Base-by-base conservation (phyloP, 2,888 invertebrate species). In the Caenorhabditis sp. region DNA sequence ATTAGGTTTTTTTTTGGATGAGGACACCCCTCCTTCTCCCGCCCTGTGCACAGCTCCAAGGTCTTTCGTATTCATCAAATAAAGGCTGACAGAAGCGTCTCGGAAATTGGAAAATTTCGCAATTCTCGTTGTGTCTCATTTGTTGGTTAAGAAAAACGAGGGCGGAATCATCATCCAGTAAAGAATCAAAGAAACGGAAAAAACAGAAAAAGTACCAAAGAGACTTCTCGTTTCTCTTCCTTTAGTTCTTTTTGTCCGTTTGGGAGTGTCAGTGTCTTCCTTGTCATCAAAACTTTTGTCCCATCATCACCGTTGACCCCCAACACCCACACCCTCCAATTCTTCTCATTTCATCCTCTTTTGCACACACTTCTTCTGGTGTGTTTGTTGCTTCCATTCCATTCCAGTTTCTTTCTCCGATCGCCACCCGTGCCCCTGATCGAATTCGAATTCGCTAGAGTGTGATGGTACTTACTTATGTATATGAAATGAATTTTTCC, bases 81-180 rank as follows among this genome's bases (percentile, higher is more conserved):
- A 62, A 62, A 56, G 50, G 56, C 71, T 71, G 62, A 55, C 61
- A 62, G 56, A 62, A 56, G 71, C 71, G 62, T 56, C 62, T 48
- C 55, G 71, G 62, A 62, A 71, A 71, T 62, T 62, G 53, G 41
- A 48, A 56, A 62, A 71, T 62, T 71, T 71, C 71, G 71, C 62
- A 62, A 71, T 62, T 59, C 52, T 52, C 41, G 24, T 53, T 32
- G 52, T 22, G 43, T 52, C 45, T 59, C 52, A 52, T 59, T 68
- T 58, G 52, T 15, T 22, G 46, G 17, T 9, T 35, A 35, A n/a
- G 7, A 41, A 15, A 15, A 2, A 41, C n/a, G n/a, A n/a, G n/a
- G n/a, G n/a, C n/a, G 9, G 30, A 7, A 7, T 4, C 15, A 41
- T 15, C 20, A 41, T 15, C 2, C 17, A 15, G 2, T 41, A 9